Evolutionary conservation across 1,140 invertebrate genomes (phyloP).

Genomic region (Sycobia sp.): DNA sequence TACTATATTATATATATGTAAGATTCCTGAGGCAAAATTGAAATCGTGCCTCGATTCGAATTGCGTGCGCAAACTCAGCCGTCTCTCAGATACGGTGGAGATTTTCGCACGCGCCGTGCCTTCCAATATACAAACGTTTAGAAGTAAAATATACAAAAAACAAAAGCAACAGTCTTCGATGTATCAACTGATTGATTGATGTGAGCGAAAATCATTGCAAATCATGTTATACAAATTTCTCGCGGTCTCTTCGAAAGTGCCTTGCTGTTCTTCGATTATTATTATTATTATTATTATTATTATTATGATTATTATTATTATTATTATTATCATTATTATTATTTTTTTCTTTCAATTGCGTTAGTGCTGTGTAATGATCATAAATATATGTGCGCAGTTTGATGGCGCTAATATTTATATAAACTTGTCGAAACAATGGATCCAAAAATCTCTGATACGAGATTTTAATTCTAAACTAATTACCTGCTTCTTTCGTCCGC

Average conservation of each 20-base stretch:
- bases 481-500: neutral
- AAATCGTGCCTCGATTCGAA: conserved; percentile 10
- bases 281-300: too few relatives aligned
- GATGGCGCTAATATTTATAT: neutral
- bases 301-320: too few relatives aligned
- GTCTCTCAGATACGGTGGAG: neutral
- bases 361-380: neutral
- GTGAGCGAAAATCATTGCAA: neutral
- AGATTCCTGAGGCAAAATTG: neutral
- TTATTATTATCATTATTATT: too few relatives aligned
- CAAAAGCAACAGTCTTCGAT: conserved; percentile 12
- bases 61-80: neutral
- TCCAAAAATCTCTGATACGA: too few relatives aligned
- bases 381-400: neutral
- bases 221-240: conserved; percentile 16
- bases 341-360: neutral
- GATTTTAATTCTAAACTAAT: too few relatives aligned
- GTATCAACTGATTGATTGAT: conserved; percentile 5
- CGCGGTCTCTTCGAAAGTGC: conserved; percentile 30
- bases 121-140: conserved; percentile 1
- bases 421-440: neutral
- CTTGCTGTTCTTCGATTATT: conserved; percentile 19
- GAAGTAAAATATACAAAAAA: conserved; percentile 6
- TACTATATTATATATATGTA: conserved; percentile 12
- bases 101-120: neutral